Percentiles rank a stretch among this genome's conserved stretches.
These are phyloP conservation scores for Sabatieria punctata DNA, from an alignment of 2,888 invertebrate species.

Conservation along the genomic window DNA sequence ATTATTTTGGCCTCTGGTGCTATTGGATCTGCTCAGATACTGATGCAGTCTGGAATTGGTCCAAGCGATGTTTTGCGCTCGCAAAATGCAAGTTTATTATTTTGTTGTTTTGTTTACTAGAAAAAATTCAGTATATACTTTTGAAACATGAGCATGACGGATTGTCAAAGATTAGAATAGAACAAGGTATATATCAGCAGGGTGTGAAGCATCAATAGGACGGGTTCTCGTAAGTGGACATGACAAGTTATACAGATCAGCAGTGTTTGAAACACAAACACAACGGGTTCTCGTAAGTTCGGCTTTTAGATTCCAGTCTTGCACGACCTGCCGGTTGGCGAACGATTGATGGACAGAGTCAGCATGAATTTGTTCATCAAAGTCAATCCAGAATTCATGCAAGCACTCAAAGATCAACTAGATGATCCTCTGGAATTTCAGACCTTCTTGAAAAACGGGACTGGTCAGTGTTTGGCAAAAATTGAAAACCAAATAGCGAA, in stretches of 20 bases:
- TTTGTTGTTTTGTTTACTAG: no score
- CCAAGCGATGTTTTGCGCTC: slow-evolving; percentile 7
- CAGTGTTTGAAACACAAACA: no score
- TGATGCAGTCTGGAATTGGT: slow-evolving; percentile 12
- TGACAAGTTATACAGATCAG: no score
- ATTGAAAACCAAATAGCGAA: neutral
- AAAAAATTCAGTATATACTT: no score
- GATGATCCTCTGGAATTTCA: slow-evolving; percentile 9
- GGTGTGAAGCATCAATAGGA: no score
- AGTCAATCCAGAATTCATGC: slow-evolving; percentile 4
- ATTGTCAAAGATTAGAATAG: no score
- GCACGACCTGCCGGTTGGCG: slow-evolving; percentile 60
- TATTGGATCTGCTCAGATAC: slow-evolving; percentile 10
- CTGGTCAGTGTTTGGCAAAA: slow-evolving; percentile 2
- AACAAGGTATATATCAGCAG: no score
- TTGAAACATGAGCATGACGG: no score
- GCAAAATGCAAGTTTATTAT: neutral
- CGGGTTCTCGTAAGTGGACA: no score
- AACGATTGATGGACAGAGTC: slow-evolving; percentile 9
- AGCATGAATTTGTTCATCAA: slow-evolving; percentile 7
- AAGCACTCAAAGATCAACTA: slow-evolving; percentile 4
- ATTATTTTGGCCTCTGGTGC: slow-evolving; percentile 9
- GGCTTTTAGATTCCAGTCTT: slow-evolving; percentile 52
- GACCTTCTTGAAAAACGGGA: slow-evolving; percentile 8
- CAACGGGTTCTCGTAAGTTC: no score